These are phyloP conservation scores for Mythimna impura DNA, from an alignment of 2,888 invertebrate species.

Conservation along the genomic window DNA sequence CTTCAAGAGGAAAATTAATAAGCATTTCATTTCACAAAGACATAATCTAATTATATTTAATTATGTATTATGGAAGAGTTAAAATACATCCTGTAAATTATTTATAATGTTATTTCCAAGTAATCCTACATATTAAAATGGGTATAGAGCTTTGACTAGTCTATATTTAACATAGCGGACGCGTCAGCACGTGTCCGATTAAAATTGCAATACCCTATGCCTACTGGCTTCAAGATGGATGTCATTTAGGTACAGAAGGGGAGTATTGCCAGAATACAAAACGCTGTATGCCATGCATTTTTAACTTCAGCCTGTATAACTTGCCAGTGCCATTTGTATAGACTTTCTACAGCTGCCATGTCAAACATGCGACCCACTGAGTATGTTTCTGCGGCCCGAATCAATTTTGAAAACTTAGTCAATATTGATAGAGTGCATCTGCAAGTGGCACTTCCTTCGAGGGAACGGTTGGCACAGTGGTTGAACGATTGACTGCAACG, in stretches of 20 bases:
- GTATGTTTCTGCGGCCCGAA: too few species aligned
- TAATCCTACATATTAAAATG: conserved; percentile 5
- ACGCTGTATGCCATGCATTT: conserved; percentile 2
- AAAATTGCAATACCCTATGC: conserved; percentile 27
- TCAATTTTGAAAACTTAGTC: too few species aligned
- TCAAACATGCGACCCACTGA: too few species aligned
- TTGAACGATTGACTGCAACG: too few species aligned
- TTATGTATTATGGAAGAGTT: too few species aligned
- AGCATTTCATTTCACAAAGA: too few species aligned
- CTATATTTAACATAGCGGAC: conserved; percentile 18
- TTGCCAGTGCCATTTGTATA: not conserved
- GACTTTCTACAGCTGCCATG: not conserved
- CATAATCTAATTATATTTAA: too few species aligned
- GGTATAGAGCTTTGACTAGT: not conserved
- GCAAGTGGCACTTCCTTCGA: too few species aligned
- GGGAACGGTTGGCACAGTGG: too few species aligned
- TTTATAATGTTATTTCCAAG: not conserved
- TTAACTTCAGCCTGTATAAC: not conserved
- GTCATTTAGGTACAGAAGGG: not conserved
- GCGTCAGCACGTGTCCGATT: conserved; percentile 25
- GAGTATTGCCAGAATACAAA: conserved; percentile 8
- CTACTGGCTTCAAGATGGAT: conserved; percentile 15
- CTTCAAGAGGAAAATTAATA: too few species aligned
- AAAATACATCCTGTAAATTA: not conserved
- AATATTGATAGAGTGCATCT: too few species aligned